Base-by-base conservation (phyloP, 2,113 vertebrate genomes). In the Macroglossus sobrinus region DNA sequence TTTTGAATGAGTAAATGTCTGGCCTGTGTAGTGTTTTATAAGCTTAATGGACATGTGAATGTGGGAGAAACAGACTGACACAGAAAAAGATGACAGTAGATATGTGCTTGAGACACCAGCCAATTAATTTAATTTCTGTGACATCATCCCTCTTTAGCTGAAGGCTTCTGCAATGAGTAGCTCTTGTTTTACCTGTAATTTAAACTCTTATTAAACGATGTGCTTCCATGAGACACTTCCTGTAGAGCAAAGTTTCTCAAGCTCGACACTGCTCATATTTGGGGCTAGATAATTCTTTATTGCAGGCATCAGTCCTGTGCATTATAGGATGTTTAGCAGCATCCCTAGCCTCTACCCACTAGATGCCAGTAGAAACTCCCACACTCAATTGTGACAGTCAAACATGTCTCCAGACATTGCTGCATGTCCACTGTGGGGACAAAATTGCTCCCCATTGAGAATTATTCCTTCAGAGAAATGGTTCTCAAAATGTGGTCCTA, bases 61-160 rank as follows among this genome's bases (percentile, higher is more conserved):
- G 97, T 86, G 93, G 59, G 95, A 94, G 91, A 97, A 94, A 96
- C 92, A 97, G 97, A 93, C 92, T 98, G 84, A 85, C 95, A 98
- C 94, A 97, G 82, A 79, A 89, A 80, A 92, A 97, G 96, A 97
- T 95, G 96, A 93, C 89, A 82, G 45, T 72, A 96, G 90, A 95
- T 97, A 93, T 55, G 78, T 71, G 61, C 89, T 61, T 79, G 94
- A 96, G 96, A 94, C 96, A 97, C 69, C 75, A 89, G 59, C 69
- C 97, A 96, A 97, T 98, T 98, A 97, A 94, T 94, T 88, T 97
- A 93, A 96, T 94, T 97, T 87, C 91, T 94, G 95, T 98, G 97
- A 97, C 97, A 96, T 98, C 97, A 97, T 64, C 89, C 84, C 69
- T 74, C 81, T 92, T 91, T 63, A 96, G 93, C 33, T 92, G 94